Conservation (phyloP, 1,140 invertebrate genomes). For the honey bee (Apis mellifera) region DNA sequence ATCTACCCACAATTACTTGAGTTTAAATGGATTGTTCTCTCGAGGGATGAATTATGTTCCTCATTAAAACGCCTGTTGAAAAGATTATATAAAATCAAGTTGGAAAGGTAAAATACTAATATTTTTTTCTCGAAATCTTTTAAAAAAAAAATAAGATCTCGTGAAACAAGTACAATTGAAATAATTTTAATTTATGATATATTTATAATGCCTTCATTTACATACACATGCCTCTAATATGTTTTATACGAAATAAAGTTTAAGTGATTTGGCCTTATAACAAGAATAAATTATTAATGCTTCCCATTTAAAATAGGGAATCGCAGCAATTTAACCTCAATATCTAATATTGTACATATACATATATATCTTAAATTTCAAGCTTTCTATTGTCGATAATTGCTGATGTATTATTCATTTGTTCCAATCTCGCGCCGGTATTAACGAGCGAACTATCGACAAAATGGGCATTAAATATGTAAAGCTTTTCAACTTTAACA, state of each 20-base stretch:
- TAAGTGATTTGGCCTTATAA: not conserved
- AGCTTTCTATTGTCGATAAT: not conserved
- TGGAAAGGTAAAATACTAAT: not conserved
- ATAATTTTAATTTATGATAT: not conserved
- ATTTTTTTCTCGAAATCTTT: not conserved
- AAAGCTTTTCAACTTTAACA: not conserved
- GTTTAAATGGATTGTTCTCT: slow-evolving; percentile 5
- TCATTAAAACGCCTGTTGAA: not conserved
- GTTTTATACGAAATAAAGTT: not conserved
- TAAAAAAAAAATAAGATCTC: not conserved
- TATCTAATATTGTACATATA: no score
- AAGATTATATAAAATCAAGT: not conserved
- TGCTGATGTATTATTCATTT: not conserved
- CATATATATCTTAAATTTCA: not conserved
- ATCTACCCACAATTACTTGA: slow-evolving; percentile 16
- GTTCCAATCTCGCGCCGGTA: not conserved
- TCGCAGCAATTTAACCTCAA: no score
- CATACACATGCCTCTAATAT: not conserved
- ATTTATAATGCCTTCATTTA: not conserved
- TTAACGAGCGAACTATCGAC: not conserved
- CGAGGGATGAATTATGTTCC: not conserved
- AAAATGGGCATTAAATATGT: not conserved
- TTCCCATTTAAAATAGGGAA: not conserved
- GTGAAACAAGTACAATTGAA: not conserved
- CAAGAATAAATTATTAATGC: not conserved